Percentiles rank a stretch among this genome's conserved stretches.
phyloP scores from a whole-genome alignment of 1,140 invertebrate genomes.

The Paraescarpia echinospica region DNA sequence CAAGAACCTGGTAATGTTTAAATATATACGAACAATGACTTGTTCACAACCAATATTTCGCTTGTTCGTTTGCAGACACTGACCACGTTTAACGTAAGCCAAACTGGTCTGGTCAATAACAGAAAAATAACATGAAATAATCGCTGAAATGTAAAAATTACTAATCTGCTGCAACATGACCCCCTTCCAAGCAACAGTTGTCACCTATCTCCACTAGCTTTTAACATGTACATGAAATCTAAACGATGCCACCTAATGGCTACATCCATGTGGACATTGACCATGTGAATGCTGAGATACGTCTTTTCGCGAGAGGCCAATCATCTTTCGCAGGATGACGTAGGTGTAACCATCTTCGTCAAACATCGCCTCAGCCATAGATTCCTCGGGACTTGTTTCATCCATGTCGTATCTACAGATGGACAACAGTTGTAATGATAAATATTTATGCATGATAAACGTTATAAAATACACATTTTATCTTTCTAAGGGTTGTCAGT shows the following conservation, averaged over 20 bases:
- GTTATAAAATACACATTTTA: not conserved
- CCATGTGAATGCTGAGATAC: not conserved
- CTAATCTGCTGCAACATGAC: not conserved
- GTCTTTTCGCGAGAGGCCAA: not conserved
- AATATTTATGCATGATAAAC: not conserved
- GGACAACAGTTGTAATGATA: not conserved
- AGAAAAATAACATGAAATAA: not conserved
- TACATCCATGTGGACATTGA: not conserved
- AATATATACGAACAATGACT: not conserved
- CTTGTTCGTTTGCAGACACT: not conserved
- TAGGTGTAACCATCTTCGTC: conserved; percentile 50
- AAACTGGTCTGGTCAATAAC: not conserved
- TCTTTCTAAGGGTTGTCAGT: too few relatives aligned
- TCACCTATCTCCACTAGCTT: not conserved
- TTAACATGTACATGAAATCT: not conserved
- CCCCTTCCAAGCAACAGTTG: not conserved
- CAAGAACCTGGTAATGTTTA: not conserved
- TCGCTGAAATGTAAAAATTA: not conserved
- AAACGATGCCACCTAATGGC: not conserved
- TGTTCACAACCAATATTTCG: not conserved
- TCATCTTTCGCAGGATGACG: conserved; percentile 49
- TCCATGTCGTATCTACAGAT: conserved; percentile 60
- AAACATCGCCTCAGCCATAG: conserved; percentile 28
- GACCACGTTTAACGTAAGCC: not conserved
- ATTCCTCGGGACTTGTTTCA: conserved; percentile 57